These are phyloP conservation scores for Ashinkailepas kermadecensis DNA, from an alignment of 2,888 invertebrate species.

Conservation along the genomic window DNA sequence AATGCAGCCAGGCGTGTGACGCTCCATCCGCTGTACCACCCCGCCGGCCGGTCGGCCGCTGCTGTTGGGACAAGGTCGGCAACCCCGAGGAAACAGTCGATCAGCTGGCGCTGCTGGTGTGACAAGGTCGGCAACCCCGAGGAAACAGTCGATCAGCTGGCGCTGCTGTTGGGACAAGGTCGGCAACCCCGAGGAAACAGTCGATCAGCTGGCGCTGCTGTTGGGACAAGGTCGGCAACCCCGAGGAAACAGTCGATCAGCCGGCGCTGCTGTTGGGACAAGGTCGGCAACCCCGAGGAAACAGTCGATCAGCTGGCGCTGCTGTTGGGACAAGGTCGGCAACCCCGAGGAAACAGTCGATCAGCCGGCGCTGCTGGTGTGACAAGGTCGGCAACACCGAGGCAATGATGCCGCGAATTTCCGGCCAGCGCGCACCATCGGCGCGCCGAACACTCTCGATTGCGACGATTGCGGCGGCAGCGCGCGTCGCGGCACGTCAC, in stretches of 20 bases:
- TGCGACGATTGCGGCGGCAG: not conserved
- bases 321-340: not conserved
- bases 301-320: no score
- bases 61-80: not conserved
- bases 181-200: not conserved
- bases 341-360: not conserved
- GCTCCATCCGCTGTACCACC: no score
- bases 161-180: no score
- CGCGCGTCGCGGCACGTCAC: not conserved
- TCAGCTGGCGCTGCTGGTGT: no score
- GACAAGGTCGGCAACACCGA: not conserved
- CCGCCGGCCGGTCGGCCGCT: no score
- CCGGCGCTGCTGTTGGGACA: no score
- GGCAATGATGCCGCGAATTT: not conserved
- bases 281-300: not conserved
- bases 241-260: no score
- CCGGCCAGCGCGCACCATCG: not conserved
- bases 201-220: no score
- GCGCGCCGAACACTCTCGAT: not conserved
- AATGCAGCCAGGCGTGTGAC: no score
- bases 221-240: not conserved
- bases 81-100: not conserved
- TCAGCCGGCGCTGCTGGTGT: no score
- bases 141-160: no score
- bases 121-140: not conserved